Base-by-base conservation (phyloP, 2,797 vertebrate species). In the Tragopan temminckii region DNA sequence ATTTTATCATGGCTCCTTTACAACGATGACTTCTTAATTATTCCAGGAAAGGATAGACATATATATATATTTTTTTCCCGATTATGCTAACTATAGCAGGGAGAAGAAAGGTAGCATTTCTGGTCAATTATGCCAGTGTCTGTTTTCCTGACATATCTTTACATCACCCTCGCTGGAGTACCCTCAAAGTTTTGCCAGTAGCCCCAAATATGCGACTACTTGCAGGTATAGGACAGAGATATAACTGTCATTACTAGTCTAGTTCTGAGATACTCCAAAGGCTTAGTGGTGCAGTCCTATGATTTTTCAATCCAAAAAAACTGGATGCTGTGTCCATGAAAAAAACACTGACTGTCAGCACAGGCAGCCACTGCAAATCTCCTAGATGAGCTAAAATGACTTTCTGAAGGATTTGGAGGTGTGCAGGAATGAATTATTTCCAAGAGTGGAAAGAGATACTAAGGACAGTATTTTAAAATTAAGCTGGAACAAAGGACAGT, bases 41-140 rank as follows among this genome's bases (percentile, higher is more conserved):
- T 55, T 75, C 33, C 36, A 89, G 31, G 78, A 29, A 61, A 4
- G 10, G 19, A 61, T 4, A 80, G 11, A 29, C 7, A 11, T 8
- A 0, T 14, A 3, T 25, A 11, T 8, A 0, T 14, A 3, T 25
- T 15, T 25, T 50, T 25, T 14, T 79, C 38, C 33, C 59, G 33
- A 20, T 86, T 80, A 75, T 40, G 12, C 17, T 87, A 52, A 61
- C 6, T 33, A n/a, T 25, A 80, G 15, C 3, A 16, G 14, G 11
- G 15, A 91, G 38, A 88, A 89, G 83, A 88, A 63, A 79, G 16
- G 23, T 15, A 71, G 43, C 11, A 3, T 55, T 91, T 68, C 45
- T 33, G 0, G 1, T 69, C 46, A 69, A 29, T 75, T 62, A 62
- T 76, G 66, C 46, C 27, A 55, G 4, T 69, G 13, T 1, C 6